Evolutionary conservation across 1,140 invertebrate genomes (phyloP), one percentile per base, ranked within the genome.

Genomic region (Ceratina calcarata): DNA sequence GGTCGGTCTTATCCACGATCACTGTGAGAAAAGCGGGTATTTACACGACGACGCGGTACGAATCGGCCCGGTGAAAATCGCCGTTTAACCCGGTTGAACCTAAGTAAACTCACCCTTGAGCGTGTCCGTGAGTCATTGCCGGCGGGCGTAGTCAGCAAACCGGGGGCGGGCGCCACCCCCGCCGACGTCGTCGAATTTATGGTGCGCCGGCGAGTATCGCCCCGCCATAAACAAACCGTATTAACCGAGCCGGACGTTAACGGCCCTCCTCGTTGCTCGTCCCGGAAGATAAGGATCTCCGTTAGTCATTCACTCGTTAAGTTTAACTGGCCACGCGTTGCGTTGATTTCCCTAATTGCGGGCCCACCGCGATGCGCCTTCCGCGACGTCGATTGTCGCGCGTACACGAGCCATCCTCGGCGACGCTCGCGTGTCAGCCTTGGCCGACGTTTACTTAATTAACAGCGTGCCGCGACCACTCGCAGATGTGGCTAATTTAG

Each of bases 231-330:
- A 91, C 89, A 90, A 90, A 86, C 61, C 87, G 82, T 88, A 87
- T 85, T 75, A 88, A 87, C 82, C 79, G 74, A 8, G 78, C 20
- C 81, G 85, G 72, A 84, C 87, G 79, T 90, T 90, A 88, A 86
- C 87, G 80, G 80, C 83, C 85, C 71, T 61, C 13, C 55, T 27
- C 37, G 55, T 84, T 16, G 83, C 84, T 86, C 87, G 85, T 80
- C 80, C 84, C 73, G 84, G 81, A 70, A 87, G 89, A 91, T 90
- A 89, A 83, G 86, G 79, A 91, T 91, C 90, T 88, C 83, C 66
- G 70, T 88, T 87, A 90, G 85, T 91, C 89, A 89, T 88, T 90
- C 88, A 78, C 86, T 89, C 84, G 89, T 91, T 91, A 87, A 88
- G 82, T 84, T 45, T 83, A 90, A 90, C 87, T 74, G 85, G 77